Evolutionary conservation across 2,797 vertebrate species (phyloP).

Genomic region (Vultur gryphus): DNA sequence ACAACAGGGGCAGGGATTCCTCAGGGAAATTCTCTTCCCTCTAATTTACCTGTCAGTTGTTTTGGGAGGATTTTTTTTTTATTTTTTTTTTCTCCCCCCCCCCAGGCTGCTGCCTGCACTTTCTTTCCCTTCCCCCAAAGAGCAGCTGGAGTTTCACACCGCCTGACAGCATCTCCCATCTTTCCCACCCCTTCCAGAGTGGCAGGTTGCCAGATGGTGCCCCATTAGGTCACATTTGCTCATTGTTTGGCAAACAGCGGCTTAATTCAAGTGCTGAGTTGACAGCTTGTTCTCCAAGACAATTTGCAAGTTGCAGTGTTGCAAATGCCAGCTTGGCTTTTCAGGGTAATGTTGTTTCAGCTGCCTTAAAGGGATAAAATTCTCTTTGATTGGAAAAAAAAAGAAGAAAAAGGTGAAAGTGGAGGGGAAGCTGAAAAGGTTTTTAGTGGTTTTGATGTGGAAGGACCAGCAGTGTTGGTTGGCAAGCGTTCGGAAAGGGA

Average conservation of each 20-base stretch:
- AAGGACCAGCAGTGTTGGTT: not conserved
- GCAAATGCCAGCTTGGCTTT: slow-evolving; percentile 66
- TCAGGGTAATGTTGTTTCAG: slow-evolving; percentile 43
- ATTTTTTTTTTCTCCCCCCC: too few relatives aligned
- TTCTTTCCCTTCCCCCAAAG: not conserved
- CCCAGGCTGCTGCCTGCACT: not conserved
- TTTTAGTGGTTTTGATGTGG: not conserved
- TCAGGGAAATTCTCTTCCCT: not conserved
- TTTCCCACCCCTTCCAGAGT: not conserved
- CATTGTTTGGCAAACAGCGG: slow-evolving; percentile 66
- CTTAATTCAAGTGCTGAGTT: slow-evolving; percentile 68
- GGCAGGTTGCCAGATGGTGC: slow-evolving; percentile 66
- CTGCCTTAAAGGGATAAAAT: slow-evolving; percentile 52
- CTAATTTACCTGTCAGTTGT: not conserved
- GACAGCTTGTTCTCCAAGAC: slow-evolving; percentile 69
- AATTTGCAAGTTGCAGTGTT: slow-evolving; percentile 52
- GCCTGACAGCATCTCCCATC: slow-evolving; percentile 3
- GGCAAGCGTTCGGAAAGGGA: fast-evolving
- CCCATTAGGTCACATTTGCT: slow-evolving; percentile 66
- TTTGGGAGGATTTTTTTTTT: not conserved
- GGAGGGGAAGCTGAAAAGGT: not conserved
- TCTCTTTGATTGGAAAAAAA: not conserved
- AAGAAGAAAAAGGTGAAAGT: not conserved
- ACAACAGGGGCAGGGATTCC: not conserved
- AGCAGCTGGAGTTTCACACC: not conserved